Evolutionary conservation across 2,888 invertebrate genomes (phyloP).

Genomic region (Oasisia sp.): DNA sequence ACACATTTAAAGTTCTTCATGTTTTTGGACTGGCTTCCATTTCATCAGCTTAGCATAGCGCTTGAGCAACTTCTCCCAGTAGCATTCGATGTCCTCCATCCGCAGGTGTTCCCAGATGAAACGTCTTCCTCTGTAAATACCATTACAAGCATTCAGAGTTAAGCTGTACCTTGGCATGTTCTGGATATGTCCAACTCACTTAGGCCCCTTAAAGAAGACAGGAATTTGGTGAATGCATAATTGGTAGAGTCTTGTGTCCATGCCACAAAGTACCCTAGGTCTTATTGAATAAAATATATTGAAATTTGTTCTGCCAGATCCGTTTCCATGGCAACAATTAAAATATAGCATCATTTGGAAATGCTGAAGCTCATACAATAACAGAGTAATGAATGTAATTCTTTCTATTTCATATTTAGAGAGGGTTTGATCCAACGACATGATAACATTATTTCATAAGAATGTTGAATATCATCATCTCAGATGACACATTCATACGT

Average conservation of each 20-base stretch:
- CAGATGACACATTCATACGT: too few species aligned
- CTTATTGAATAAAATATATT: too few species aligned
- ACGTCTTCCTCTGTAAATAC: slow-evolving; percentile 74
- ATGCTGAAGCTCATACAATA: too few species aligned
- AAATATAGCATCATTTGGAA: too few species aligned
- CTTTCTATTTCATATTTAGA: too few species aligned
- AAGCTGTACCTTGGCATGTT: neutral
- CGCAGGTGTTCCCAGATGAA: slow-evolving; percentile 86
- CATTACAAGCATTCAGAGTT: neutral
- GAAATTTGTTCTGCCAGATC: too few species aligned
- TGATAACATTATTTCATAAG: too few species aligned
- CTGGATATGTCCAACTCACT: neutral
- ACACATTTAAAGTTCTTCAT: neutral
- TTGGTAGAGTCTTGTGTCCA: neutral
- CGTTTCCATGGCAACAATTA: too few species aligned
- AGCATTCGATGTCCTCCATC: slow-evolving; percentile 85
- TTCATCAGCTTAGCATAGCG: slow-evolving; percentile 79
- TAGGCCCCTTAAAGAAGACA: neutral
- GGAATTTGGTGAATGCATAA: too few species aligned
- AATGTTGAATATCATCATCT: too few species aligned
- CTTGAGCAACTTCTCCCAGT: slow-evolving; percentile 83
- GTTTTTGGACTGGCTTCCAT: slow-evolving; percentile 47
- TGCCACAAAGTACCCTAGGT: neutral
- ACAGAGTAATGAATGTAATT: too few species aligned
- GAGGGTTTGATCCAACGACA: too few species aligned